phyloP scores from a whole-genome alignment of 2,113 vertebrate species.

The Epinephelus cyanopodus region DNA sequence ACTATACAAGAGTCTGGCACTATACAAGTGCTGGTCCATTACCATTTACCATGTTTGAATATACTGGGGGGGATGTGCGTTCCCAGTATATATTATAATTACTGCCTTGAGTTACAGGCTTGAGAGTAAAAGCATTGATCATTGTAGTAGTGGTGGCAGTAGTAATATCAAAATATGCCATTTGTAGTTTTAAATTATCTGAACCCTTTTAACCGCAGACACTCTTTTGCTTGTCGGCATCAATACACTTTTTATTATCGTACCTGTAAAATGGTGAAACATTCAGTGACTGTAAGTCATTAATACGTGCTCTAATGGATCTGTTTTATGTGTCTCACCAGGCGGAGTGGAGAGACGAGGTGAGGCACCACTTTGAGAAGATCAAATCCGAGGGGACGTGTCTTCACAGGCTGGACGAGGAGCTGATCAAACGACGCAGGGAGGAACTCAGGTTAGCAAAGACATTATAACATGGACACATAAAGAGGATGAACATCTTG shows the following conservation, averaged over 20 bases:
- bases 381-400: conserved; percentile 98
- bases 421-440: conserved; percentile 93
- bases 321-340: conserved; percentile 64
- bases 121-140: background rate
- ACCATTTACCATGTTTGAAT: too few relatives aligned
- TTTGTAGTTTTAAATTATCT: background rate
- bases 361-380: conserved; percentile 97
- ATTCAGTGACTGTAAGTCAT: background rate
- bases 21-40: too few relatives aligned
- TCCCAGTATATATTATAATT: too few relatives aligned
- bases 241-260: background rate
- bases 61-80: too few relatives aligned
- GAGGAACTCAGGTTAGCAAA: conserved; percentile 93
- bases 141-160: too few relatives aligned
- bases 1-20: too few relatives aligned
- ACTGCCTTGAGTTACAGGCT: background rate
- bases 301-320: background rate
- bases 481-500: background rate
- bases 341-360: conserved; percentile 97
- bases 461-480: background rate
- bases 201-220: background rate
- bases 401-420: conserved; percentile 95
- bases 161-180: background rate
- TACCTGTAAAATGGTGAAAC: background rate
- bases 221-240: background rate